Base-by-base conservation (phyloP, 37 sponge, comb jelly and placozoan genomes). In the Diacarnus erythraeanus region DNA sequence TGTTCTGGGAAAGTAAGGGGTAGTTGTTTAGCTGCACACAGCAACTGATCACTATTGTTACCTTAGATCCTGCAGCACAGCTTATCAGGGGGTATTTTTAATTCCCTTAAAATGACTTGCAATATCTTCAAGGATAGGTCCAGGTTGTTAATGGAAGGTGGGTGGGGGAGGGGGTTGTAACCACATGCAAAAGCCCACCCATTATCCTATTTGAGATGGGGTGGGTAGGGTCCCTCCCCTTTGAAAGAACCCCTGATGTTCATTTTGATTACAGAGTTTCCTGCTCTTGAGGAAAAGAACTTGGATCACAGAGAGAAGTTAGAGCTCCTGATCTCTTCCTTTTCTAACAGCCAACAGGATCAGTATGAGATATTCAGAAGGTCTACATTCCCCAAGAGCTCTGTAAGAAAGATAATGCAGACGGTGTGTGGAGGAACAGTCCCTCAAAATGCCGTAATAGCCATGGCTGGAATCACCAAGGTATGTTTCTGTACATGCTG, bases 401-500 rank as follows among this genome's bases (percentile, higher is more conserved):
- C 77, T 20, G 64, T 97, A n/a, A 91, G 81, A 70, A 84, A 79
- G 71, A 54, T 91, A 2, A 91, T 95, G 86, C 91, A 90, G 74
- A 74, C 69, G 41, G 80, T 97, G 41, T 83, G 86, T 72, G 87
- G 92, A 10, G 40, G 77, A 34, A 42, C 89, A 6, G 88, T 96
- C 23, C 94, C 94, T 23, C 94, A 79, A 72, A 96, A 93, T 83
- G 94, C 91, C 21, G 94, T 96, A 25, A 96, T 96, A 30, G 97
- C 97, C 44, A 94, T 94, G 95, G 86, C 94, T 2, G 98, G 98
- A 1, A 92, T 97, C 42, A 76, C 98, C 42, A 97, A 97, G 77
- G 87, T 79, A 22, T 47, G 51, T 47, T 12, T 47, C 10, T 47
- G 51, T 12, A 47, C 12, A 47, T n/a, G n/a, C n/a, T n/a, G n/a